Evolutionary conservation across 2,888 invertebrate species (phyloP), one percentile per base, ranked within the genome.

Genomic region (Eilema caniola): DNA sequence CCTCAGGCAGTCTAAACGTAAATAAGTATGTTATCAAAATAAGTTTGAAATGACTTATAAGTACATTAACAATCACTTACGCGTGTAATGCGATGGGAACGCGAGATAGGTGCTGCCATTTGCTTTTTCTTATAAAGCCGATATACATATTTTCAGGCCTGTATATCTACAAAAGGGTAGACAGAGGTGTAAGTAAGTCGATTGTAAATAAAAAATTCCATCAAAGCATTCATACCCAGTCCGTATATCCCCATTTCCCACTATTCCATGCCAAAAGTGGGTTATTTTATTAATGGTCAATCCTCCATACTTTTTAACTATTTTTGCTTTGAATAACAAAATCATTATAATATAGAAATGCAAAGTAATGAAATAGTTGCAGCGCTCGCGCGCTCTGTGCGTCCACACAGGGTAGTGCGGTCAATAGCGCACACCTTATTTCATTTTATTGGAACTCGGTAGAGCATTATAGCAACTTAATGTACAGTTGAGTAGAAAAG

Each of bases 361-460:
- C 47, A 47, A 63, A 47, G 25, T 25, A 47, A 64, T 64, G 62
- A 23, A 37, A 16, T n/a, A 62, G 24, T 64, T 12, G 5, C 47
- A 53, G 25, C 20, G 47, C 8, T 28, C 20, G 28, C 31, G 25
- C 20, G 47, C 8, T 28, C 20, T 24, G 10, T 20, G 25, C 24
- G 47, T 20, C 1, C 25, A 41, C 41, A 16, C 25, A 65, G 33
- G 10, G 20, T 24, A 33, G 14, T 47, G 62, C 66, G 37, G 62
- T 65, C 33, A 53, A 61, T 53, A 31, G 60, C 24, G 8, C n/a
- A 59, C 41, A 63, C 59, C 31, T 67, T 59, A 41, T 63, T 70
- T 63, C 57, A 59, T 66, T 67, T 70, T 70, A 70, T 70, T 41
- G 62, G 41, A 47, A 56, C n/a, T 59, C 66, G 2, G 25, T 62